Evolutionary conservation across 2,888 invertebrate species (phyloP).

Genomic region (Ctena decussata): DNA sequence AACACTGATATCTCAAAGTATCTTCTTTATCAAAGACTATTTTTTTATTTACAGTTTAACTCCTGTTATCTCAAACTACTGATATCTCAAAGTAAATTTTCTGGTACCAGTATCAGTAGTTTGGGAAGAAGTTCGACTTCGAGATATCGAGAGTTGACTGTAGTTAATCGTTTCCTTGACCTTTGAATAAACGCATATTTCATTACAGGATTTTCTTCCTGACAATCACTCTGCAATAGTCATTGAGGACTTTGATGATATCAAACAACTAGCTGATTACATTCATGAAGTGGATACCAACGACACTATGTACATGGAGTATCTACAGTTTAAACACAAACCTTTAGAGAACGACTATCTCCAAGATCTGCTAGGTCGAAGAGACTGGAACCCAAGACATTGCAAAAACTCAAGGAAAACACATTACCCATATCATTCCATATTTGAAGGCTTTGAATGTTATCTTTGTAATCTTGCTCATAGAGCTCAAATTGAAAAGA

Average conservation of each 20-base stretch:
- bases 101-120: no score
- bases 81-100: no score
- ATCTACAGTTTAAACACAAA: slow-evolving; percentile 73
- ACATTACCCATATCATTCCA: slow-evolving; percentile 20
- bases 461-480: slow-evolving; percentile 79
- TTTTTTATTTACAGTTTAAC: no score
- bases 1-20: no score
- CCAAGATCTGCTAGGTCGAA: slow-evolving; percentile 56
- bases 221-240: slow-evolving; percentile 79
- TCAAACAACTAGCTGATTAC: slow-evolving; percentile 77
- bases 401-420: slow-evolving; percentile 15
- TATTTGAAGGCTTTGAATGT: slow-evolving; percentile 81
- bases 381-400: slow-evolving; percentile 72
- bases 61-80: no score
- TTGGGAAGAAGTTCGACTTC: no score
- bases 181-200: no score
- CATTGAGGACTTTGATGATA: slow-evolving; percentile 78
- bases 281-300: slow-evolving; percentile 76
- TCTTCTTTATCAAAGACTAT: no score
- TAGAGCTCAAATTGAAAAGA: slow-evolving; percentile 69
- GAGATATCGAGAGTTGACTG: no score
- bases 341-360: slow-evolving; percentile 75
- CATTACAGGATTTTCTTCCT: slow-evolving; percentile 80
- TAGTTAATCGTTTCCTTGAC: no score
- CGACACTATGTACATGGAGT: slow-evolving; percentile 78